A percentile compares a stretch with the other conserved stretches of the same genome.
These are phyloP conservation scores for Callopanchax toddi DNA, from an alignment of 2,113 vertebrate genomes.

Conservation along the genomic window DNA sequence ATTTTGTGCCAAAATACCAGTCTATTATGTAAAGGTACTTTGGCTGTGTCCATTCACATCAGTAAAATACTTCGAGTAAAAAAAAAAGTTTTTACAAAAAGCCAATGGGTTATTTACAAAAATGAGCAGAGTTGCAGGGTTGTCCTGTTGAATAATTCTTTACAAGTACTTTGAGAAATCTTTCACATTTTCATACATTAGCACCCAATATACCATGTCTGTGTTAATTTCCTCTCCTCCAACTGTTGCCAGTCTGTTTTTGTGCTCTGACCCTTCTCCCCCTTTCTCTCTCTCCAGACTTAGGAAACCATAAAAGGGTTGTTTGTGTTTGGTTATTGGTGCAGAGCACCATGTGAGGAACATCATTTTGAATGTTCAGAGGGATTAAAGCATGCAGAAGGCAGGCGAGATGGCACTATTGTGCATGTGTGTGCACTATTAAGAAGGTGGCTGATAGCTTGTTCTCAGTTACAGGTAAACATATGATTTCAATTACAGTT, in stretches of 20 bases:
- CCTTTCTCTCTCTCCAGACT: constrained; percentile 24
- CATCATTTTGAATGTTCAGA: constrained; percentile 64
- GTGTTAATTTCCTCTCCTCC: background rate
- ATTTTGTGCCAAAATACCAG: too few species aligned
- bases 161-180: background rate
- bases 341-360: constrained; percentile 69
- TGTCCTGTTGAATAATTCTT: constrained; percentile 10
- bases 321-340: constrained; percentile 72
- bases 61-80: too few species aligned
- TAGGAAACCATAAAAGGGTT: constrained; percentile 51
- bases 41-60: too few species aligned
- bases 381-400: constrained; percentile 59
- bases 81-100: too few species aligned
- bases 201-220: background rate
- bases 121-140: background rate
- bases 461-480: constrained; percentile 43
- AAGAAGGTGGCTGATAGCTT: constrained; percentile 17
- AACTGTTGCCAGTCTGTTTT: background rate
- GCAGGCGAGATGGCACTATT: constrained; percentile 17
- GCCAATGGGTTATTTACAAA: background rate
- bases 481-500: constrained; percentile 76
- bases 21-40: too few species aligned
- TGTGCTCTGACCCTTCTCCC: constrained; percentile 4
- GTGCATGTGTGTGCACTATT: constrained; percentile 9
- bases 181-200: constrained; percentile 14